These are phyloP conservation scores for Melieria picta DNA, from an alignment of 2,888 invertebrate species.

Conservation along the genomic window DNA sequence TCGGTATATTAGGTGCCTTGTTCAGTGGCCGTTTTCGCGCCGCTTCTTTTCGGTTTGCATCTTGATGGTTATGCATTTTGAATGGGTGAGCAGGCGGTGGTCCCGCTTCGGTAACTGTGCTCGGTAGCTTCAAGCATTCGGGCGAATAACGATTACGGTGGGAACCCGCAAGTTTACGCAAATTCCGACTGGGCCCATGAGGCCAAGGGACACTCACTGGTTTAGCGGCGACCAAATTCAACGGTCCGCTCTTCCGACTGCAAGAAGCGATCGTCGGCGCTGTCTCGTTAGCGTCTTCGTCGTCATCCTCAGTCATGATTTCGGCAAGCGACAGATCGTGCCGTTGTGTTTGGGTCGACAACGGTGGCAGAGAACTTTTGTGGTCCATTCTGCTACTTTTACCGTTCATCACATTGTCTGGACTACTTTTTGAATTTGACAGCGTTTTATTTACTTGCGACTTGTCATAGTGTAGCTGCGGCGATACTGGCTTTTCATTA, in stretches of 20 bases:
- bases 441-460: background rate
- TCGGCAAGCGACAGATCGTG: too few species aligned
- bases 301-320: constrained; percentile 41
- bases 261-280: background rate
- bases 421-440: background rate
- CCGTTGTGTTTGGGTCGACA: too few species aligned
- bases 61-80: constrained; percentile 12
- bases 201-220: constrained; percentile 4
- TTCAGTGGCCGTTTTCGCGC: constrained; percentile 44
- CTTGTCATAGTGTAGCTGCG: background rate
- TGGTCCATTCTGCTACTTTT: too few species aligned
- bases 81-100: constrained; percentile 34
- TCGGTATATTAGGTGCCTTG: constrained; percentile 50
- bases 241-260: constrained; percentile 26
- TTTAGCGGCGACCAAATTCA: constrained; percentile 39
- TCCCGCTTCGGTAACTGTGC: constrained; percentile 27
- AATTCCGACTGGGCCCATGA: constrained; percentile 18
- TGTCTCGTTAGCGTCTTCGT: background rate
- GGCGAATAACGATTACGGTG: background rate
- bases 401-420: too few species aligned
- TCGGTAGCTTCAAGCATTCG: background rate
- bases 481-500: background rate
- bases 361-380: too few species aligned
- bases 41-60: background rate
- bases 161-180: constrained; percentile 1